Base-by-base conservation (phyloP, 2,113 vertebrate genomes). In the Picathartes gymnocephalus region DNA sequence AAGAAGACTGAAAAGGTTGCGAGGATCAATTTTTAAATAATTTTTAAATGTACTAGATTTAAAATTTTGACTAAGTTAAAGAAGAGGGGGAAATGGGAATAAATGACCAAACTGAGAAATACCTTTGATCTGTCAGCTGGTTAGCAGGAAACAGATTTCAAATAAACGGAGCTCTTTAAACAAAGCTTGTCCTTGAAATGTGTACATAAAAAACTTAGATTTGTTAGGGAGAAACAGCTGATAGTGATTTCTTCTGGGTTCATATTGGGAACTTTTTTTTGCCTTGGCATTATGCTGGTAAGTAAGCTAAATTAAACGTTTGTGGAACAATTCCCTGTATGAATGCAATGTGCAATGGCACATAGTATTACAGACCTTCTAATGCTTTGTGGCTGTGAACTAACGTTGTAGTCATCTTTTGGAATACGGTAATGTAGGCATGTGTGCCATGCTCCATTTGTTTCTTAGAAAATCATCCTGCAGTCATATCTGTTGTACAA, bases 101-200 rank as follows among this genome's bases (percentile, higher is more conserved):
- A 89, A 91, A 48, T 85, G 2, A 39, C 66, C 53, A 35, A 42
- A 91, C 66, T 91, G 84, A 88, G 85, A 88, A 88, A 44, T 88
- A 96, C 93, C 81, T 96, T 96, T 95, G 93, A 90, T 92, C 79
- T 90, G 90, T 96, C 90, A 96, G 94, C 86, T 96, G 95, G 95
- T 81, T 82, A 93, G 95, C 79, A 93, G 93, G 90, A 88, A 94
- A 81, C 68, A 71, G 47, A 64, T 62, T 88, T 95, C 71, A 93
- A 37, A 95, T 94, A 95, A 94, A 93, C 13, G 9, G 76, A 92
- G 57, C 82, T 93, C 79, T 95, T 94, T 95, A 95, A 97, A 96
- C 92, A 92, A 90, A 72, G 64, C 53, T n/a, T 83, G 92, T 81
- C 92, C 93, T 95, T 96, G 92, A 90, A 81, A 96, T 71, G 64